Base-by-base conservation (phyloP, 2,113 vertebrate species). In the Hassar affinis region DNA sequence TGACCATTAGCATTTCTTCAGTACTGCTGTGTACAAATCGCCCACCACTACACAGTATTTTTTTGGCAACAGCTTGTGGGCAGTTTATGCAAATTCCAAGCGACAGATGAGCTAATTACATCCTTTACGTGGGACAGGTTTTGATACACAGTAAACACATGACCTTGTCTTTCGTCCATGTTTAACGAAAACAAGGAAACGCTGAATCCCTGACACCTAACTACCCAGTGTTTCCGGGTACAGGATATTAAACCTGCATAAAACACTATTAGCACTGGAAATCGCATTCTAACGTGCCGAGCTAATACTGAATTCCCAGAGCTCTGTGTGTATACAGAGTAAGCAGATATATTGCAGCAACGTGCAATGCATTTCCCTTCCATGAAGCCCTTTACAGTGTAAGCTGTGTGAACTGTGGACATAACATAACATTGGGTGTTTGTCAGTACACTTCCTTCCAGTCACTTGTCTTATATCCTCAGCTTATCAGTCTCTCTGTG, bases 401-500 rank as follows among this genome's bases (percentile, higher is more conserved):
- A 10, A 11, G 30, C 27, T 30, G 27, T 62, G 51, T 72, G 49
- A 30, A 10, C 22, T 57, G 51, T 30, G 22, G 33, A 45, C 27
- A 56, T 22, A 22, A 30, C 35, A 30, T 45, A 72, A 45, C 22
- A 30, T 12, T 52, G 42, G n/a, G 17, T n/a, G 42, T 27, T 54
- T 33, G 1, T 61, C 38, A 49, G 45, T 35, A 30, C 15, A 61
- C 56, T 30, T 59, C n/a, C 42, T 59, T 30, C 72, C 27, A 68
- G 38, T 75, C 64, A 86, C 30, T 88, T 11, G 84, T 85, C 87
- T 61, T 72, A 86, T 81, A 85, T 71, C 57, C 45, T 51, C 2
- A 84, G 87, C 89, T 92, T 93, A 93, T 94, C 79, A 84, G 86
- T 83, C 42, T 76, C 83, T 72, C 87, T 91, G 90, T 93, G 91